A percentile compares a stretch with the other conserved stretches of the same genome.
phyloP scores from a whole-genome alignment of 2,888 invertebrate genomes.

The Lydus trimaculatus region DNA sequence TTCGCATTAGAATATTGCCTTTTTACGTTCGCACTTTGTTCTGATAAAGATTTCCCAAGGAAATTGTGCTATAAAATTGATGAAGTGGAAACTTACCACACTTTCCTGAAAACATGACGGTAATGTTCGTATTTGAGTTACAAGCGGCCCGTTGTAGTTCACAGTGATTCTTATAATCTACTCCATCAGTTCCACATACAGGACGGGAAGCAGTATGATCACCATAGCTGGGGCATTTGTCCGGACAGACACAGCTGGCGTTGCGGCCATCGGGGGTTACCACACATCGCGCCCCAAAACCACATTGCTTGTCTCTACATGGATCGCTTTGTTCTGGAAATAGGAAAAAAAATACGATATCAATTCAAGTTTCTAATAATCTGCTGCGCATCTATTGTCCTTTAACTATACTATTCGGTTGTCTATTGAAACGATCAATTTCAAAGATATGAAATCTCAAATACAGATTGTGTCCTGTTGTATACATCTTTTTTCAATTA shows the following conservation, averaged over 20 bases:
- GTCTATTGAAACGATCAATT: neutral
- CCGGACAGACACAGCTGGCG: slow-evolving; percentile 80
- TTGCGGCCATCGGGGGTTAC: slow-evolving; percentile 73
- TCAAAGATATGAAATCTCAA: neutral
- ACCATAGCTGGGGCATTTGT: slow-evolving; percentile 81
- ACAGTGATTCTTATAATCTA: slow-evolving; percentile 86
- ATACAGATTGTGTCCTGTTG: neutral
- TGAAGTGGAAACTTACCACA: slow-evolving; percentile 73
- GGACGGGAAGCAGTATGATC: slow-evolving; percentile 82
- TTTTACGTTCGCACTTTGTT: neutral
- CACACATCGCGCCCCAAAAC: slow-evolving; percentile 73
- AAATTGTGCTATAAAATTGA: neutral
- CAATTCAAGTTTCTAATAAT: slow-evolving; percentile 12
- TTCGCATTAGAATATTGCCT: slow-evolving; percentile 18
- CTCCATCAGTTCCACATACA: slow-evolving; percentile 84
- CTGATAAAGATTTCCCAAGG: neutral
- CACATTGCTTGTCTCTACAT: slow-evolving; percentile 73
- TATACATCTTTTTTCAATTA: neutral
- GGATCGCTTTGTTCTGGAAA: slow-evolving; percentile 74
- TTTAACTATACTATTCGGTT: neutral
- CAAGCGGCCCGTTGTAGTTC: slow-evolving; percentile 84
- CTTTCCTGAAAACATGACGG: slow-evolving; percentile 83
- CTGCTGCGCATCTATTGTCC: slow-evolving; percentile 5
- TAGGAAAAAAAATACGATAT: slow-evolving; percentile 36
- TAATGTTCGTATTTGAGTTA: slow-evolving; percentile 74